Evolutionary conservation across 2,888 invertebrate genomes (phyloP).

Genomic region (Tyria jacobaeae): DNA sequence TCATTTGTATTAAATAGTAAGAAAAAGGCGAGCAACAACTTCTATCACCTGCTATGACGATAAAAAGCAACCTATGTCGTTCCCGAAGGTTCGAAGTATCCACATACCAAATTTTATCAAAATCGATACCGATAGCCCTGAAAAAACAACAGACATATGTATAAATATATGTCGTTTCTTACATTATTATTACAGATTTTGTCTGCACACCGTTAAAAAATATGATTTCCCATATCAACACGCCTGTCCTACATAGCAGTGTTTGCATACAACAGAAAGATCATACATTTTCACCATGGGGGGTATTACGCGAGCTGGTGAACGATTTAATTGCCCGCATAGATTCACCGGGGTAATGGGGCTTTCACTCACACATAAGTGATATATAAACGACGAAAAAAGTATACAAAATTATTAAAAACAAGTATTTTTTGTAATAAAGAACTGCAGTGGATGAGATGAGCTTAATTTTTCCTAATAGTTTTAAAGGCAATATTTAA

Average conservation of each 20-base stretch:
- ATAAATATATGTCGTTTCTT: too few relatives aligned
- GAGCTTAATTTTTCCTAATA: background rate
- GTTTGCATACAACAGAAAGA: background rate
- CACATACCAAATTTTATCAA: too few relatives aligned
- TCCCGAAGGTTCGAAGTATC: too few relatives aligned
- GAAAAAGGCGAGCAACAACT: too few relatives aligned
- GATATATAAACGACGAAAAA: constrained; percentile 28
- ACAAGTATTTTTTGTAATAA: background rate
- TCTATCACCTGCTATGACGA: too few relatives aligned
- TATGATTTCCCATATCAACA: background rate
- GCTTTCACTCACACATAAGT: constrained; percentile 37
- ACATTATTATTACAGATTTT: too few relatives aligned
- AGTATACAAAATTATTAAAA: background rate
- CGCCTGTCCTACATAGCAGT: background rate
- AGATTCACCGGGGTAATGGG: constrained; percentile 11
- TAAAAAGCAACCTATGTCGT: too few relatives aligned
- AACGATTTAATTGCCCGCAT: constrained; percentile 42
- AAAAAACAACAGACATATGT: too few relatives aligned
- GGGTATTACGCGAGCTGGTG: constrained; percentile 32
- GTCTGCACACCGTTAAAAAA: too few relatives aligned
- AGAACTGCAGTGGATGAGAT: background rate
- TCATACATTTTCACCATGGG: constrained; percentile 27
- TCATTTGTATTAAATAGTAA: too few relatives aligned
- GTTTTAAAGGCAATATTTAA: background rate
- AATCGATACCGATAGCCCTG: too few relatives aligned